Evolutionary conservation across 2,888 invertebrate species (phyloP).

Genomic region (Habroteleia sp.): DNA sequence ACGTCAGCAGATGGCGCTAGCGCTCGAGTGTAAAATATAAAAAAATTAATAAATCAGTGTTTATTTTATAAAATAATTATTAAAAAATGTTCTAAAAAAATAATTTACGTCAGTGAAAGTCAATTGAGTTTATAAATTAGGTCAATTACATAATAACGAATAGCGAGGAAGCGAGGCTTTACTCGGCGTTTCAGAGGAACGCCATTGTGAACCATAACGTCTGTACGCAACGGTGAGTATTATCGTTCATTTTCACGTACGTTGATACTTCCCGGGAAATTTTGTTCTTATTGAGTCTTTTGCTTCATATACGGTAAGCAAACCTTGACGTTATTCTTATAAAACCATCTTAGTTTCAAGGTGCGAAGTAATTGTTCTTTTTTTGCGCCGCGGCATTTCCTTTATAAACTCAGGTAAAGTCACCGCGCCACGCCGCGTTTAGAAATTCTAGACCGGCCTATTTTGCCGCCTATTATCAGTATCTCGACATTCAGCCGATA

Average conservation of each 20-base stretch:
- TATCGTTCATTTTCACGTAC: conserved; percentile 87
- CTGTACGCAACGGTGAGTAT: conserved; percentile 85
- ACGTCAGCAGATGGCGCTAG: conserved; percentile 42
- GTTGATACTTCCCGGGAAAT: conserved; percentile 84
- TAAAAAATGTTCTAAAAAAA: conserved; percentile 51
- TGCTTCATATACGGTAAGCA: conserved; percentile 6
- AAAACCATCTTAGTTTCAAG: too few species aligned
- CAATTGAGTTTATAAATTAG: conserved; percentile 5
- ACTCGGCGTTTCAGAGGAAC: conserved; percentile 81
- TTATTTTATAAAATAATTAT: conserved; percentile 64
- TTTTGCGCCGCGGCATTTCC: conserved; percentile 8
- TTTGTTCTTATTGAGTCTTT: conserved; percentile 75
- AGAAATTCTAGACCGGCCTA: conserved; percentile 8
- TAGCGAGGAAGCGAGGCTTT: conserved; percentile 39
- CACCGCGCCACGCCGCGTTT: conserved; percentile 27
- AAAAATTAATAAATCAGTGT: conserved; percentile 1
- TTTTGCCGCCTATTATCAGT: too few species aligned
- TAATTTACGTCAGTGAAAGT: conserved; percentile 17
- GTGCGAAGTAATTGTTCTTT: background rate
- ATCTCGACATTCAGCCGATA: too few species aligned
- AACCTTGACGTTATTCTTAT: background rate
- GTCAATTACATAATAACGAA: conserved; percentile 26
- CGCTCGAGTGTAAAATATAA: background rate
- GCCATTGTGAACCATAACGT: conserved; percentile 93
- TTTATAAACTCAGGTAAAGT: conserved; percentile 5